Percentiles rank a stretch among this genome's conserved stretches.
These are phyloP conservation scores for Hypotaenidia okinawae DNA, from an alignment of 2,797 vertebrate genomes.

Conservation along the genomic window DNA sequence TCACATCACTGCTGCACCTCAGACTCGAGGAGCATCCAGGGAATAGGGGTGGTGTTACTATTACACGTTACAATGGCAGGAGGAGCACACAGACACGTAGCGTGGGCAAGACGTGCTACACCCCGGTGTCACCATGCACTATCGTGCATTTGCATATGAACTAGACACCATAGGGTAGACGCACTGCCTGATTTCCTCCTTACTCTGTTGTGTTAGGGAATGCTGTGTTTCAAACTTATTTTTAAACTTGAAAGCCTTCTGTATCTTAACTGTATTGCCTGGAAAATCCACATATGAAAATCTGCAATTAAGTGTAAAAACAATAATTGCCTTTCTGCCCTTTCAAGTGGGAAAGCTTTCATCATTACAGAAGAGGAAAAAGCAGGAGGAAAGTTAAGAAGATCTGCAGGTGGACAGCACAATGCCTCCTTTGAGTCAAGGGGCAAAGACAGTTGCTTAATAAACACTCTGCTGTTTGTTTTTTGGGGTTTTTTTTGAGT, in stretches of 20 bases:
- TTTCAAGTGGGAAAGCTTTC: not conserved
- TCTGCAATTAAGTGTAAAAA: not conserved
- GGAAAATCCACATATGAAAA: not conserved
- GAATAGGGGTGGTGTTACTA: not conserved
- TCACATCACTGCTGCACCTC: not conserved
- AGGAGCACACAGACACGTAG: not conserved
- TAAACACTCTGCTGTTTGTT: not conserved
- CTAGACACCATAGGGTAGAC: not conserved
- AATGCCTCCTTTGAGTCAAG: slow-evolving; percentile 31
- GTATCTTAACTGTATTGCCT: not conserved
- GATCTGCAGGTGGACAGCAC: slow-evolving; percentile 48
- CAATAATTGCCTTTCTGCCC: not conserved
- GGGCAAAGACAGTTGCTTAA: slow-evolving; percentile 20
- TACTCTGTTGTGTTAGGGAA: not conserved
- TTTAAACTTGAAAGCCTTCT: not conserved
- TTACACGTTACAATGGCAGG: not conserved
- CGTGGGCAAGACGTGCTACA: not conserved
- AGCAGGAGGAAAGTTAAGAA: slow-evolving; percentile 18
- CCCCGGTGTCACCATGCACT: rapidly evolving
- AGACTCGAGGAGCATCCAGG: not conserved
- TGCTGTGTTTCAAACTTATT: not conserved
- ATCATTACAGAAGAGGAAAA: not conserved
- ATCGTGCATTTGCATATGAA: not conserved
- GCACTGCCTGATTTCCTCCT: not conserved
- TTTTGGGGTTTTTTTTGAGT: not conserved